Conservation (phyloP, 2,888 invertebrate genomes). For the Piscicola geometra region DNA sequence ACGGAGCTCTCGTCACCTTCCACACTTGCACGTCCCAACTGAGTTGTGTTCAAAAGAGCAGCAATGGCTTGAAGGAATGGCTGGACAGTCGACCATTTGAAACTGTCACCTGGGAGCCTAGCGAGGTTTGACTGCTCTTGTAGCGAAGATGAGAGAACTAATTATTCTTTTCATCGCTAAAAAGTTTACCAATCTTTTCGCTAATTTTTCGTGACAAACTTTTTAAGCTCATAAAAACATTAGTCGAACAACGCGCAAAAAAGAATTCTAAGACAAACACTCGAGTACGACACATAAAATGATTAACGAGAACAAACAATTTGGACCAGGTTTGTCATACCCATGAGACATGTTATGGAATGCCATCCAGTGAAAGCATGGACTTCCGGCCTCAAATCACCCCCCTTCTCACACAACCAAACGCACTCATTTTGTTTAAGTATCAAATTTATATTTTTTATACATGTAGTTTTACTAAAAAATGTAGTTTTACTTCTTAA, state of each 20-base stretch:
- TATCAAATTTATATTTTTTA: too few relatives aligned
- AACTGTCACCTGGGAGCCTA: background rate
- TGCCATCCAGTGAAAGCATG: background rate
- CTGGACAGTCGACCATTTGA: background rate
- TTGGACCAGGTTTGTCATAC: constrained; percentile 14
- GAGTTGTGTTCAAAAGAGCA: background rate
- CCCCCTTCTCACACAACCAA: constrained; percentile 19
- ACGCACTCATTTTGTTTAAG: background rate
- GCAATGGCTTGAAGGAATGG: background rate
- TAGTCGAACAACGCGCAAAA: too few relatives aligned
- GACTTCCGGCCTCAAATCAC: constrained; percentile 5
- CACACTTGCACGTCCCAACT: background rate
- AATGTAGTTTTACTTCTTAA: too few relatives aligned
- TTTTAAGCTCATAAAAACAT: too few relatives aligned
- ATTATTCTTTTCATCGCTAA: background rate
- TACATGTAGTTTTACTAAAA: too few relatives aligned
- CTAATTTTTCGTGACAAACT: background rate
- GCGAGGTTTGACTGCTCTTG: background rate
- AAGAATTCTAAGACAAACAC: constrained; percentile 1
- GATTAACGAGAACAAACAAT: background rate
- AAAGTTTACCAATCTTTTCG: background rate
- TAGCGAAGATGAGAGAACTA: background rate
- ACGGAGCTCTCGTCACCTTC: too few relatives aligned
- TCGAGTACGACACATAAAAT: background rate
- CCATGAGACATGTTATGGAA: constrained; percentile 6